Base-by-base conservation (phyloP, 2,113 vertebrate genomes). In the Oreochromis spilurus region DNA sequence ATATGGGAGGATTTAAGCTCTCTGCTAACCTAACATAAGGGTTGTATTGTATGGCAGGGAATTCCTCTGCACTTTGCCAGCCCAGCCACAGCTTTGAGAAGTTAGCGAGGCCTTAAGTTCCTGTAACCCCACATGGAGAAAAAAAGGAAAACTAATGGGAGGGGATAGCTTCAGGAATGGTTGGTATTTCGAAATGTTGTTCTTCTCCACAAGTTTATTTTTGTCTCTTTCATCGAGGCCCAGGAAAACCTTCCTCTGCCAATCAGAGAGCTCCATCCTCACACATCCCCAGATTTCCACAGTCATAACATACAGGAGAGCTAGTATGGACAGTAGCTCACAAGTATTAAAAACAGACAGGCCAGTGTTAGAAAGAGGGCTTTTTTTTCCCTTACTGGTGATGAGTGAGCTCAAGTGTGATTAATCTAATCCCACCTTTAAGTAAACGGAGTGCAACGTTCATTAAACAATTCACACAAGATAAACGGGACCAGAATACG, bases 171-270 rank as follows among this genome's bases (percentile, higher is more conserved):
- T 45, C 26, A 89, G 94, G 95, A 95, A 96, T 96, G 89, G 89
- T 58, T 93, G 94, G 95, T 94, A 96, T 96, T 95, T 86, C 83
- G 43, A 90, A 91, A 93, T 93, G 87, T 94, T 95, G 87, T 94
- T 95, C 90, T 91, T 80, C 85, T 88, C 75, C 86, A 83, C 89
- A 82, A 91, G 93, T 94, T 91, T 95, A 92, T 94, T 95, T 95
- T 80, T 91, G 90, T 92, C 86, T 86, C 29, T 43, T 87, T 89
- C 78, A 91, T 88, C 85, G 9, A 34, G 29, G 24, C 83, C 80
- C 40, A 50, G 53, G 55, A 21, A 43, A 80, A 88, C 86, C 26
- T 82, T 65, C 77, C 72, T 52, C 58, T 24, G 53, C 88, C 91
- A 91, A 92, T 93, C 85, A 90, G 70, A 88, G 72, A 36, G 53